Evolutionary conservation across 1,140 invertebrate species (phyloP), one percentile per base, ranked within the genome.

Genomic region (Odontomachus brunneus): DNA sequence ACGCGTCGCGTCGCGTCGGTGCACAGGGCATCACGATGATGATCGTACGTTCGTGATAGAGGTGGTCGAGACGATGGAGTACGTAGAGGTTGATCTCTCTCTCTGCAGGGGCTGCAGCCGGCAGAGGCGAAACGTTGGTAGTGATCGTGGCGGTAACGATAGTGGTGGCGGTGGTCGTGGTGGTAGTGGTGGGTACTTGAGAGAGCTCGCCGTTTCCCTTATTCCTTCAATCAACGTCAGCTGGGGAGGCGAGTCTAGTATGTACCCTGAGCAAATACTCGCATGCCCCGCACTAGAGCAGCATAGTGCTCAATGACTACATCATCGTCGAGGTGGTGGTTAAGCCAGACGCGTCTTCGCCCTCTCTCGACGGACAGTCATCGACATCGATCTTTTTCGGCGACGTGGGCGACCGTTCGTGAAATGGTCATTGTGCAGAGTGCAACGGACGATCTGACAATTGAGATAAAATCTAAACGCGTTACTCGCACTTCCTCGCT

Each of bases 171-270:
- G 49, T 67, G 69, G 55, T 44, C 49, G 59, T 53, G 69, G 72
- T 69, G 81, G 71, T 78, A 59, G 69, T 85, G 78, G 84, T 83
- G 78, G 84, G 85, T 87, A 89, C 84, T 88, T 88, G 91, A 92
- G 89, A 89, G 89, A 91, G 88, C 91, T 93, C 89, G 76, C 88
- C 92, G 90, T 93, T 94, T 94, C 93, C 92, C 92, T 94, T 94
- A 93, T 94, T 94, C 91, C 92, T 94, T 93, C 93, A 94, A 94
- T 94, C 93, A 94, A 94, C 93, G 93, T 94, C 93, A 94, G 93
- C 91, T 92, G 91, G 91, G 92, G 91, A 92, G 90, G 89, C 90
- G 91, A 91, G 92, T 93, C 91, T 94, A 94, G 93, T 94, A 93
- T 94, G 92, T 93, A 90, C 92, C 89, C 89, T 91, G 90, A 83